Evolutionary conservation across 2,888 invertebrate genomes (phyloP).

Genomic region (Buathra laborator): DNA sequence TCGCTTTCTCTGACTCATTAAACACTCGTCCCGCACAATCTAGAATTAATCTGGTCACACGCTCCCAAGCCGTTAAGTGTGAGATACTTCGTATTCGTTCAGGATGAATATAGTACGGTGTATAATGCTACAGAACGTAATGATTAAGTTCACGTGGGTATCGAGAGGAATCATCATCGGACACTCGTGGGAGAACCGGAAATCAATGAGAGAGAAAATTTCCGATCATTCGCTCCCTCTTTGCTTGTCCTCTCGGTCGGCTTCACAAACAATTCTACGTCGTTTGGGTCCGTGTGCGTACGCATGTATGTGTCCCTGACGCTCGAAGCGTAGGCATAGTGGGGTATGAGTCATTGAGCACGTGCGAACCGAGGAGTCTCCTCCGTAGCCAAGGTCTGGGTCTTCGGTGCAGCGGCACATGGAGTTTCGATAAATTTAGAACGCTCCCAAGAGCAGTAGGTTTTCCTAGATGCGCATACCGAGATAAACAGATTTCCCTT

Average conservation of each 20-base stretch:
- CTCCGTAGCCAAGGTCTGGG: slow-evolving; percentile 51
- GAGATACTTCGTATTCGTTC: slow-evolving; percentile 29
- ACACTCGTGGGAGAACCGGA: slow-evolving; percentile 54
- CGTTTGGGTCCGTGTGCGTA: not conserved
- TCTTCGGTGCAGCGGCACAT: slow-evolving; percentile 27
- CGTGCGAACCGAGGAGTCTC: slow-evolving; percentile 47
- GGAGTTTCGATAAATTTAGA: slow-evolving; percentile 45
- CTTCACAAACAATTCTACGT: not conserved
- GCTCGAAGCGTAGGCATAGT: slow-evolving; percentile 25
- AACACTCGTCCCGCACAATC: slow-evolving; percentile 36
- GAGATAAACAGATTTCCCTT: not conserved
- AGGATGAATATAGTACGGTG: slow-evolving; percentile 14
- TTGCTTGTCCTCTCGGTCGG: not conserved
- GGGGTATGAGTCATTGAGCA: slow-evolving; percentile 54
- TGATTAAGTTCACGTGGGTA: slow-evolving; percentile 23
- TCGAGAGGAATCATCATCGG: slow-evolving; percentile 43
- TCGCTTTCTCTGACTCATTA: slow-evolving; percentile 58
- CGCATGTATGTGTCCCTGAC: not conserved
- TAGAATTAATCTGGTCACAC: slow-evolving; percentile 59
- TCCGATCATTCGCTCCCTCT: slow-evolving; percentile 28
- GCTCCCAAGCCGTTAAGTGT: slow-evolving; percentile 36
- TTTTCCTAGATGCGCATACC: not conserved
- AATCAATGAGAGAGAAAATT: slow-evolving; percentile 56
- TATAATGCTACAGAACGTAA: not conserved
- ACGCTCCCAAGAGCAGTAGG: not conserved